Evolutionary conservation across 2,888 invertebrate genomes (phyloP), one percentile per base, ranked within the genome.

Genomic region (Ormyrus nitidulus): DNA sequence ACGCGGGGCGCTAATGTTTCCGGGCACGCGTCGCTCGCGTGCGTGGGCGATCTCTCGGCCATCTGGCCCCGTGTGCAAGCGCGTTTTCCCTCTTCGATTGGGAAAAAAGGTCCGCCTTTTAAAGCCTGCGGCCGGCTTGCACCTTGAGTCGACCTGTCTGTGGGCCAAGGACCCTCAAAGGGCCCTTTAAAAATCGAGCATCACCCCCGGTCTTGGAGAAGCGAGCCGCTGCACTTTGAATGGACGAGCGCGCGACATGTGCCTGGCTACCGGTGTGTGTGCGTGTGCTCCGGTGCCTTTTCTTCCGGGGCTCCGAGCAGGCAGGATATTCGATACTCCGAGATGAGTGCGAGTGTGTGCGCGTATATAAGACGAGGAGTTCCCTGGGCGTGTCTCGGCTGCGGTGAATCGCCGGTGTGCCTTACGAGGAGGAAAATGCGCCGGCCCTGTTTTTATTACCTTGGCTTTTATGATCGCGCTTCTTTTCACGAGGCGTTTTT

Each of bases 91-190:
- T 74, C 51, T 78, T 64, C 34, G 34, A 34, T 5, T 34, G 69
- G 62, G 64, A 72, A 6, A 48, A 48, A 65, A 19, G 61, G 6
- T 82, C 85, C 86, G 84, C 85, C 88, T 88, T 89, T 89, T 88
- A 89, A 86, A 86, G 83, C 34, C 34, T 34, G 34, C 83, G 84
- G 59, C 86, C 84, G 79, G 83, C 86, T 86, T 85, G 86, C 88
- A 89, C 88, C 89, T 89, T 88, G 87, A 88, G 88, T 34, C 34
- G 34, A 88, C 89, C 88, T 89, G 89, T 87, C 86, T 84, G 9
- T 71, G 80, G 83, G 83, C 86, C 87, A 85, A 87, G 88, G 86
- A 87, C 87, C 87, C 88, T 87, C 83, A 34, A 34, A 58, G 71
- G 84, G 85, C 84, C 85, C 86, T 87, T 87, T 87, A 87, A 87